phyloP scores from a whole-genome alignment of 2,888 invertebrate species.

The Clitarchus hookeri region DNA sequence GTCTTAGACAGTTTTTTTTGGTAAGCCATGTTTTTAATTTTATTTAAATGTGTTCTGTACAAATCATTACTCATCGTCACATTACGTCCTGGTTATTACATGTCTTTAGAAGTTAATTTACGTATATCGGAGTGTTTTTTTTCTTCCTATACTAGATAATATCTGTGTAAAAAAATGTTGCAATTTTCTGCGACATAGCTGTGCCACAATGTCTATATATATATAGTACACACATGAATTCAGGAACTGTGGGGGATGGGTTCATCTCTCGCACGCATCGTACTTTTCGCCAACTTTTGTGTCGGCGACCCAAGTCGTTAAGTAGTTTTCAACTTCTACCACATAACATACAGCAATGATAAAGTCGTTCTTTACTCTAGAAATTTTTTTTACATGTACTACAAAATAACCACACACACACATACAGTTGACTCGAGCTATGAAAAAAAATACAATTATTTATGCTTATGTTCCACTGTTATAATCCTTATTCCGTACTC shows the following conservation, averaged over 20 bases:
- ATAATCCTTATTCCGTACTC: neutral
- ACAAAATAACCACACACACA: slow-evolving; percentile 14
- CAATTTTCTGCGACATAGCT: neutral
- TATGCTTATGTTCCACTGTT: slow-evolving; percentile 1
- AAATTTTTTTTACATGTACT: neutral
- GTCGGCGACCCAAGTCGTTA: neutral
- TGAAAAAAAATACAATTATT: slow-evolving; percentile 14
- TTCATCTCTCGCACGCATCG: neutral
- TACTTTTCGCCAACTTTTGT: neutral
- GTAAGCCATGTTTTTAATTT: neutral
- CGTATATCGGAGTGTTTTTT: neutral
- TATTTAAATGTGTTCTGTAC: slow-evolving; percentile 4
- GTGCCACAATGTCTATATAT: neutral
- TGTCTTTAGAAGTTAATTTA: slow-evolving; percentile 5
- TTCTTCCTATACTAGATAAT: neutral
- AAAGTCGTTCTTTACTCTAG: neutral
- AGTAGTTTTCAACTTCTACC: slow-evolving; percentile 5
- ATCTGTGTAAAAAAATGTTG: slow-evolving; percentile 14
- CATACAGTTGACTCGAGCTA: slow-evolving; percentile 12
- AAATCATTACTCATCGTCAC: neutral
- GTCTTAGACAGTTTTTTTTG: slow-evolving; percentile 16
- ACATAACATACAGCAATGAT: slow-evolving; percentile 14
- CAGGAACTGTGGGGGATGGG: slow-evolving; percentile 11
- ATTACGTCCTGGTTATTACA: neutral
- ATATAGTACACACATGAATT: slow-evolving; percentile 4